A percentile compares a stretch with the other conserved stretches of the same genome.
Evolutionary conservation across 2,113 vertebrate genomes (phyloP).

Genomic region (Sceloporus tristichus): DNA sequence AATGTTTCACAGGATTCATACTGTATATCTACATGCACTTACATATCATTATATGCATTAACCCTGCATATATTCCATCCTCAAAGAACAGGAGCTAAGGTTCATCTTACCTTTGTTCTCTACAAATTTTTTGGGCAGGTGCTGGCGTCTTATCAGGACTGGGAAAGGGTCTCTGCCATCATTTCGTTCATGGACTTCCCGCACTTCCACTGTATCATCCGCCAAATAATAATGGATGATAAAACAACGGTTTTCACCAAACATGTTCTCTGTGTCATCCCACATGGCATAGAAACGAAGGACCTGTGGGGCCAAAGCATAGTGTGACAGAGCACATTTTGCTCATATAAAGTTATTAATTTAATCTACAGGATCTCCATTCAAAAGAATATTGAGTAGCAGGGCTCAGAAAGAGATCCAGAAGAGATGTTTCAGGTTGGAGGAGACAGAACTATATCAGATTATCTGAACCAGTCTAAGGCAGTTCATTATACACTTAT

Average conservation of each 20-base stretch:
- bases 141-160: slow-evolving; percentile 85
- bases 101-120: slow-evolving; percentile 71
- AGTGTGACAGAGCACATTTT: not conserved
- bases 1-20: not conserved
- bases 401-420: not conserved
- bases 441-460: not conserved
- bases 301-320: slow-evolving; percentile 77
- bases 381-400: not conserved
- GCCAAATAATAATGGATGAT: slow-evolving; percentile 90
- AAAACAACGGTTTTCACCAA: slow-evolving; percentile 79
- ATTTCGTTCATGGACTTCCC: slow-evolving; percentile 86
- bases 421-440: not conserved
- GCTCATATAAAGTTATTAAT: not conserved
- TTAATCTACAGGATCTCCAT: not conserved
- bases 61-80: not conserved
- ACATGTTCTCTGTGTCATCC: slow-evolving; percentile 81
- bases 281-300: slow-evolving; percentile 91
- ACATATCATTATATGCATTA: not conserved
- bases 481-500: not conserved
- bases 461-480: not conserved
- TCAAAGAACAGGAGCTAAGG: not conserved
- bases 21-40: not conserved
- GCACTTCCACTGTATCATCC: slow-evolving; percentile 91
- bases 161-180: slow-evolving; percentile 89
- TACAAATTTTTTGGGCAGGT: slow-evolving; percentile 82